These are phyloP conservation scores for Oxycera nigricornis DNA, from an alignment of 2,888 invertebrate species.

Conservation along the genomic window DNA sequence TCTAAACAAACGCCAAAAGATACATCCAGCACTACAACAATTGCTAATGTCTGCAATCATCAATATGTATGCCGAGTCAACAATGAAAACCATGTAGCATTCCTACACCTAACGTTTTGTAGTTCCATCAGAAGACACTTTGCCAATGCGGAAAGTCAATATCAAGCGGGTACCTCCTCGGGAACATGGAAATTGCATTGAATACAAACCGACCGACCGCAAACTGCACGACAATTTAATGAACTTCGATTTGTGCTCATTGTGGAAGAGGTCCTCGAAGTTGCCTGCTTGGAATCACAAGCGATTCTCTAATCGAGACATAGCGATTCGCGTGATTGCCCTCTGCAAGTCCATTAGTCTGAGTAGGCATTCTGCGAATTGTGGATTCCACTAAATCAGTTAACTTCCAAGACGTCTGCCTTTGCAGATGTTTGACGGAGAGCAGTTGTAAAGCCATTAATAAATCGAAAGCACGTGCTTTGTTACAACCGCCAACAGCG, in stretches of 20 bases:
- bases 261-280: background rate
- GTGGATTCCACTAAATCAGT: constrained; percentile 16
- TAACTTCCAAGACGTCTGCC: background rate
- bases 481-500: background rate
- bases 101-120: background rate
- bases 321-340: constrained; percentile 29
- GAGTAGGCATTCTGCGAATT: constrained; percentile 19
- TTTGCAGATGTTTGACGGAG: constrained; percentile 2
- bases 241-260: constrained; percentile 12
- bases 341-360: constrained; percentile 31
- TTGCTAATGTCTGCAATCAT: constrained; percentile 6
- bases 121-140: background rate
- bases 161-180: background rate
- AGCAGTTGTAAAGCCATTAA: background rate
- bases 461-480: constrained; percentile 37
- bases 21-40: background rate
- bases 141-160: constrained; percentile 28
- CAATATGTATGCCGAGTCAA: background rate
- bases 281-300: constrained; percentile 30
- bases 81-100: background rate
- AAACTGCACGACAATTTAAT: constrained; percentile 23
- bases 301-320: constrained; percentile 17
- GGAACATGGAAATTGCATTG: constrained; percentile 30
- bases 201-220: constrained; percentile 1
- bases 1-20: background rate